Evolutionary conservation across 2,797 vertebrate genomes (phyloP), one percentile per base, ranked within the genome.

Genomic region (Zenarchopterus dispar): DNA sequence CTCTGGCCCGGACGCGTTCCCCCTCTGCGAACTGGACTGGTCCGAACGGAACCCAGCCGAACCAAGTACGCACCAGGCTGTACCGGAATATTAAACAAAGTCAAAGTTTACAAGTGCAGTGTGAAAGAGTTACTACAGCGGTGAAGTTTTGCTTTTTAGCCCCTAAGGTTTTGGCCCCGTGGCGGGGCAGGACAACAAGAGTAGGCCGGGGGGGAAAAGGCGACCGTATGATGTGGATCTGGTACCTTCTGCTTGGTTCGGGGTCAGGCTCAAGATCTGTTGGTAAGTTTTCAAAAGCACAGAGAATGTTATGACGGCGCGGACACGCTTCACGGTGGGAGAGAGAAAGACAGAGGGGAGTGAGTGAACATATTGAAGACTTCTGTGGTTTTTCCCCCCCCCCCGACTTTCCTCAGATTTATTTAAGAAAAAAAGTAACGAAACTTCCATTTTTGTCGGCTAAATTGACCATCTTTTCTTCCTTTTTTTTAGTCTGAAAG

Each of bases 171-270:
- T 67, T 86, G 75, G 89, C 84, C 89, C 90, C 84, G 81, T 82
- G 47, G 87, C 75, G 89, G 85, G 90, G 84, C 80, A 82, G 83
- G 70, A 86, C 65, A 66, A 61, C 55, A 7, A 50, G 68, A 57
- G 57, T 82, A 86, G 90, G 79, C 84, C 78, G 73, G 63, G 67
- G 31, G 62, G 53, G 63, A 24, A 67, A 36, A 39, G 80, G 57
- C 75, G 76, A 63, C 47, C 77, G 68, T 78, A 94, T 67, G 89
- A 94, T 94, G 93, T 94, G 93, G 93, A 91, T 94, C 88, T 94
- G 93, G 93, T 94, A 92, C 84, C 89, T 94, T 54, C 86, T 94
- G 80, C 93, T 94, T 41, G 92, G 93, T 84, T 94, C 92, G 85
- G 92, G 90, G 65, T 91, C 90, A 62, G 89, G 91, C 91, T 91